Evolutionary conservation across 1,140 invertebrate genomes (phyloP), one percentile per base, ranked within the genome.

Genomic region (Drosophila albomicans): DNA sequence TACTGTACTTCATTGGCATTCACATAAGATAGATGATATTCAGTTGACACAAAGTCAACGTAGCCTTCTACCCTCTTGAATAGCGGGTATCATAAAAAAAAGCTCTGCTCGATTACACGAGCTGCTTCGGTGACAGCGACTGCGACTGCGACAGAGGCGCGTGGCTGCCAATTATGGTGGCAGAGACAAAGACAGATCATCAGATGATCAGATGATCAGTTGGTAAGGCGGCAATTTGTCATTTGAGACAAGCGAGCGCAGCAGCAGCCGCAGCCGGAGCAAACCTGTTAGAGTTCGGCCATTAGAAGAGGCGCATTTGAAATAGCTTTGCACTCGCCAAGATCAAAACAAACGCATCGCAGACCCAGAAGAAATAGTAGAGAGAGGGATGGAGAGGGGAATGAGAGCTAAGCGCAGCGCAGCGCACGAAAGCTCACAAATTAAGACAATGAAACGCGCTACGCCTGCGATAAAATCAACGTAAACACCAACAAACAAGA

Each of bases 371-470:
- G 6, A 32, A 32, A 25, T 25, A 25, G 20, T 0, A 15, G 30
- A 43, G 15, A 59, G 35, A 16, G 15, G 35, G 5, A 56, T 57
- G 25, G 11, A 38, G 48, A 11, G 52, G n/a, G 51, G 28, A 10
- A 8, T 32, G 35, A 48, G 46, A 48, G 46, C 6, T 1, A 48
- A 10, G 35, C 46, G 43, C 8, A n/a, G 8, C 28, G 8, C 35
- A 30, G 10, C 35, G 48, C 43, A 15, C 13, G 30, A 49, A 65
- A 59, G 59, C 54, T 41, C 78, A 85, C 85, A 88, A 88, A 88
- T 88, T 88, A 88, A 88, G 85, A 88, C 85, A 88, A 88, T 88
- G 85, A 78, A 88, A 81, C 85, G 73, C 74, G 78, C 81, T 81
- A 79, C 79, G 76, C 75, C 56, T 77, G 54, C 78, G 69, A 71